Percentiles rank a stretch among this genome's conserved stretches.
Evolutionary conservation across 2,888 invertebrate genomes (phyloP).

Genomic region (Ophonus ardosiacus): DNA sequence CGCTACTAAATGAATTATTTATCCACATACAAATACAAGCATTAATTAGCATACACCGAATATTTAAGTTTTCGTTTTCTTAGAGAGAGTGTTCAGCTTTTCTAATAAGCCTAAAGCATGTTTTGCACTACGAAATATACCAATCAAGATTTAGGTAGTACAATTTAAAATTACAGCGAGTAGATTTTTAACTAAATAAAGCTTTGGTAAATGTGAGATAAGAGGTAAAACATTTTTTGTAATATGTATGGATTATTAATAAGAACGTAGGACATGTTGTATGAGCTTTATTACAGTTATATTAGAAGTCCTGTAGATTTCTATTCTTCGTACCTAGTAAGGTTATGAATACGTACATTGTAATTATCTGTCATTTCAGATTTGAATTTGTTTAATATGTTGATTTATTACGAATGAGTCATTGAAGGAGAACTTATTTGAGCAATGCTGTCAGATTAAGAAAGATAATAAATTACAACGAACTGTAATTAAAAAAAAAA

Average conservation of each 20-base stretch:
- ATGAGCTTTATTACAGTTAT: not conserved
- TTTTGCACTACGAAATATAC: too few species aligned
- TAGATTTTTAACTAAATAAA: too few species aligned
- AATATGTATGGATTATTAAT: not conserved
- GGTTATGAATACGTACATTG: conserved; percentile 8
- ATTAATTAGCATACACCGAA: conserved; percentile 44
- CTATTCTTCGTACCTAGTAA: conserved; percentile 6
- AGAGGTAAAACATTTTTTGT: not conserved
- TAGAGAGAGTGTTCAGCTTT: not conserved
- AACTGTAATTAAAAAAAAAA: not conserved
- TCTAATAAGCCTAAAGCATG: not conserved
- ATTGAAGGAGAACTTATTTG: conserved; percentile 3
- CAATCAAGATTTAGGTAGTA: too few species aligned
- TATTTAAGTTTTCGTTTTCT: conserved; percentile 15
- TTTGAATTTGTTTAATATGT: conserved; percentile 32
- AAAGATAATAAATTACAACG: not conserved
- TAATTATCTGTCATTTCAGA: conserved; percentile 30
- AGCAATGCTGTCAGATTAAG: not conserved
- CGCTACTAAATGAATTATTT: conserved; percentile 41
- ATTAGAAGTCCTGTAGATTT: not conserved
- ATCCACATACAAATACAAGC: conserved; percentile 40
- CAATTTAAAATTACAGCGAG: too few species aligned
- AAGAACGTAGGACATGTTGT: not conserved
- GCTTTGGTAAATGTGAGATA: too few species aligned
- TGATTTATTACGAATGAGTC: conserved; percentile 13